Evolutionary conservation across 2,797 vertebrate species (phyloP).

Genomic region (Alectoris magna): DNA sequence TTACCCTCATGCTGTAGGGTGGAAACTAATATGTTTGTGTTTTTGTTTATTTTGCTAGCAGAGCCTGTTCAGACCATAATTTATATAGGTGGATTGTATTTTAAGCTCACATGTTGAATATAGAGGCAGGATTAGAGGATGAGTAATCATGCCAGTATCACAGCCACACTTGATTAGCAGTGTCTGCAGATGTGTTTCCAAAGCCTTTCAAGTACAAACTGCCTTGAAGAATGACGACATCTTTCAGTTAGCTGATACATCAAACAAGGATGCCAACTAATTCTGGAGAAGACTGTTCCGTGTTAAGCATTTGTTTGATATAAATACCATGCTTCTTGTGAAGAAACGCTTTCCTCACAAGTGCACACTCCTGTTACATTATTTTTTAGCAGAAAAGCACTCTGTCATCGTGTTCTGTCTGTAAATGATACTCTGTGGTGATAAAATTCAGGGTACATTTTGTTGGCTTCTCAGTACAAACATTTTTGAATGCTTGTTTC

Average conservation of each 20-base stretch:
- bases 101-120: not conserved
- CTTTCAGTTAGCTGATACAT: not conserved
- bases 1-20: not conserved
- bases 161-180: not conserved
- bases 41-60: not conserved
- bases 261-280: not conserved
- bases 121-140: not conserved
- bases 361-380: not conserved
- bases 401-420: not conserved
- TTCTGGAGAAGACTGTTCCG: not conserved
- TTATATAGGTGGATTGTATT: not conserved
- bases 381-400: not conserved
- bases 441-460: not conserved
- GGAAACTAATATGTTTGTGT: fast-evolving
- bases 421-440: not conserved
- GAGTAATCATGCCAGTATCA: not conserved
- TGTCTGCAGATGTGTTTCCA: not conserved
- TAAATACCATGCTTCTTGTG: not conserved
- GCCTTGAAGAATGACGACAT: not conserved
- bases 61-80: not conserved
- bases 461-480: not conserved
- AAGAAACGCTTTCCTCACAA: not conserved
- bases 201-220: not conserved
- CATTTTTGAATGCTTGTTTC: not conserved
- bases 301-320: not conserved